Conservation (phyloP, 1,140 invertebrate genomes). For the Neuroterus valhalla region DNA sequence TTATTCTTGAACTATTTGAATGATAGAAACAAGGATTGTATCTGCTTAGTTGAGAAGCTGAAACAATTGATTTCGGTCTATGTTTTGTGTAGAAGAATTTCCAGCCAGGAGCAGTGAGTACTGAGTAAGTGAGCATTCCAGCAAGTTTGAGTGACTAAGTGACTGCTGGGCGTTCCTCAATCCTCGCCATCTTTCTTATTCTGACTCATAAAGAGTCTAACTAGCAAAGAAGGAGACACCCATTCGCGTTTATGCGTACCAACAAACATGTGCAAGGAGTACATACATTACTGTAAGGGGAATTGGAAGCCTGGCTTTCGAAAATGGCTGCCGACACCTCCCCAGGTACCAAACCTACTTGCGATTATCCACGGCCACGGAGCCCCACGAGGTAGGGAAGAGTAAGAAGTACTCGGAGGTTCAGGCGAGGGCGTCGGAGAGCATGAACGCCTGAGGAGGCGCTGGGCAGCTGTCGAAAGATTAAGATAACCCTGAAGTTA, state of each 20-base stretch:
- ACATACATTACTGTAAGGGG: conserved; percentile 3
- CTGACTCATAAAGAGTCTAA: conserved; percentile 42
- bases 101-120: too few species aligned
- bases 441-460: conserved; percentile 63
- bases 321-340: conserved; percentile 44
- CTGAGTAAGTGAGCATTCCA: neutral
- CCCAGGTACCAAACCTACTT: conserved; percentile 6
- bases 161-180: conserved; percentile 70
- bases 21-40: too few species aligned
- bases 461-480: conserved; percentile 75
- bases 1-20: too few species aligned
- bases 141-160: conserved; percentile 59
- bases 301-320: conserved; percentile 39
- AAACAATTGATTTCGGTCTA: too few species aligned
- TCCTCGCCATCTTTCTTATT: conserved; percentile 66
- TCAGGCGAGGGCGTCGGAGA: conserved; percentile 50
- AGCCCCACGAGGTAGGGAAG: conserved; percentile 36
- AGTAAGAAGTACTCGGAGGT: conserved; percentile 52
- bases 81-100: too few species aligned
- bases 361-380: conserved; percentile 30
- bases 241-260: conserved; percentile 27
- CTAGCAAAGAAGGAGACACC: conserved; percentile 17
- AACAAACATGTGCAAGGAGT: conserved; percentile 3
- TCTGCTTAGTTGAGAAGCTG: too few species aligned
- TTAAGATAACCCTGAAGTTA: conserved; percentile 75